A percentile compares a stretch with the other conserved stretches of the same genome.
phyloP scores from a whole-genome alignment of 2,888 invertebrate genomes.

The Polietes domitor region DNA sequence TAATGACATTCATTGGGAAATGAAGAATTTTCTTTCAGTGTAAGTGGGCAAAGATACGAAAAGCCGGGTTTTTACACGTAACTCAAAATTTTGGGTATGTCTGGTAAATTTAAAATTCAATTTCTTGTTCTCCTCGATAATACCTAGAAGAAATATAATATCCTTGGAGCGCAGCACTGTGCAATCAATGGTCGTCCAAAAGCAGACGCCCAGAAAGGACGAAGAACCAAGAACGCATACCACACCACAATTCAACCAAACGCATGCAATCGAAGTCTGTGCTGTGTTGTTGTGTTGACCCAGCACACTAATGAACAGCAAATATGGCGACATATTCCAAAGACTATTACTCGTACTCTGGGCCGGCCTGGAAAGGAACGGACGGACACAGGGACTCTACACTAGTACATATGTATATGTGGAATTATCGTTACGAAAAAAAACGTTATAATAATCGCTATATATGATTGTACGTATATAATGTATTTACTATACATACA shows the following conservation, averaged over 20 bases:
- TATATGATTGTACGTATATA: background rate
- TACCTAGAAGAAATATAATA: too few relatives aligned
- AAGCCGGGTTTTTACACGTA: too few relatives aligned
- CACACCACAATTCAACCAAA: background rate
- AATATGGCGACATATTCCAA: constrained; percentile 63
- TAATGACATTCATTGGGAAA: too few relatives aligned
- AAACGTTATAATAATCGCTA: constrained; percentile 51
- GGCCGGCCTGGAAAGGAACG: background rate
- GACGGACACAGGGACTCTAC: constrained; percentile 1
- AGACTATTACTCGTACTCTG: background rate
- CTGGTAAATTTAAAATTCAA: too few relatives aligned
- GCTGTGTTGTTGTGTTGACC: constrained; percentile 47
- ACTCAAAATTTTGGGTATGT: too few relatives aligned
- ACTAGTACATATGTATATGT: too few relatives aligned
- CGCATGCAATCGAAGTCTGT: constrained; percentile 28
- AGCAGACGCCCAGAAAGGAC: background rate
- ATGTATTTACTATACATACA: background rate
- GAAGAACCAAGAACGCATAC: constrained; percentile 11
- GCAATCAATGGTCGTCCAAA: too few relatives aligned
- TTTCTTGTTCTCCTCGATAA: too few relatives aligned
- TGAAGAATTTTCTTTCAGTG: too few relatives aligned
- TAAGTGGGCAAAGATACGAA: too few relatives aligned
- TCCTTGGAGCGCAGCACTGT: too few relatives aligned
- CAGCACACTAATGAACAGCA: constrained; percentile 65
- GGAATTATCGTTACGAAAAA: constrained; percentile 57